phyloP scores from a whole-genome alignment of 1,140 invertebrate genomes.

The Zophobas morio region DNA sequence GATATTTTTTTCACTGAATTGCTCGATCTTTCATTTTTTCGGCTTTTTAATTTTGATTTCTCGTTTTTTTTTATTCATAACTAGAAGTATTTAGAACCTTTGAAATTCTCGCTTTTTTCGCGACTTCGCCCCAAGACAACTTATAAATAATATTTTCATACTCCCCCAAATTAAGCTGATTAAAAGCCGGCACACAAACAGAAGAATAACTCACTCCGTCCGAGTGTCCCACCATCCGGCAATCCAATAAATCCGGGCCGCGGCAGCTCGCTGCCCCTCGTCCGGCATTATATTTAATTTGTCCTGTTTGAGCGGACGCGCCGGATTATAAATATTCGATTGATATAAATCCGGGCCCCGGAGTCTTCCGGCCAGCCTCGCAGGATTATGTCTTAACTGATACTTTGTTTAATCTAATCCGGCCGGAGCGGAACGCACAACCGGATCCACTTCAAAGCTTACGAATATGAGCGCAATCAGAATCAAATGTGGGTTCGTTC shows the following conservation, averaged over 20 bases:
- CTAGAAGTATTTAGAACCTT: too few relatives aligned
- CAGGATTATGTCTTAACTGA: slow-evolving; percentile 52
- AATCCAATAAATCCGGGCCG: slow-evolving; percentile 38
- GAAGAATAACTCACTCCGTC: slow-evolving; percentile 16
- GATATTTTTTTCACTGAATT: too few relatives aligned
- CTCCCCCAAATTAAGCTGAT: slow-evolving; percentile 18
- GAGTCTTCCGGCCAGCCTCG: slow-evolving; percentile 22
- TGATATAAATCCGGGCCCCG: slow-evolving; percentile 52
- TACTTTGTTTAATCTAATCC: slow-evolving; percentile 55
- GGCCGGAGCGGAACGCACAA: slow-evolving; percentile 40
- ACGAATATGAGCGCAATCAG: slow-evolving; percentile 60
- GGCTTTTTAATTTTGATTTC: too few relatives aligned
- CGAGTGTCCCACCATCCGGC: slow-evolving; percentile 12
- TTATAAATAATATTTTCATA: too few relatives aligned
- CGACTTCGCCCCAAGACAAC: too few relatives aligned
- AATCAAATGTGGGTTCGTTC: slow-evolving; percentile 61
- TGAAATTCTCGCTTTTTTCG: too few relatives aligned
- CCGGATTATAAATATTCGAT: slow-evolving; percentile 57
- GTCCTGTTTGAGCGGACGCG: slow-evolving; percentile 48
- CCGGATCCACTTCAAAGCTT: slow-evolving; percentile 56
- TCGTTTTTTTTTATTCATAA: too few relatives aligned
- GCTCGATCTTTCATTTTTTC: too few relatives aligned
- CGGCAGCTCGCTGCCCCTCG: background rate
- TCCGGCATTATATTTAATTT: slow-evolving; percentile 55
- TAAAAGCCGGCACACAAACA: slow-evolving; percentile 9